Evolutionary conservation across 92 coral and sea anemone genomes (phyloP), one percentile per base, ranked within the genome.

Genomic region (Epizoanthus fatuus): DNA sequence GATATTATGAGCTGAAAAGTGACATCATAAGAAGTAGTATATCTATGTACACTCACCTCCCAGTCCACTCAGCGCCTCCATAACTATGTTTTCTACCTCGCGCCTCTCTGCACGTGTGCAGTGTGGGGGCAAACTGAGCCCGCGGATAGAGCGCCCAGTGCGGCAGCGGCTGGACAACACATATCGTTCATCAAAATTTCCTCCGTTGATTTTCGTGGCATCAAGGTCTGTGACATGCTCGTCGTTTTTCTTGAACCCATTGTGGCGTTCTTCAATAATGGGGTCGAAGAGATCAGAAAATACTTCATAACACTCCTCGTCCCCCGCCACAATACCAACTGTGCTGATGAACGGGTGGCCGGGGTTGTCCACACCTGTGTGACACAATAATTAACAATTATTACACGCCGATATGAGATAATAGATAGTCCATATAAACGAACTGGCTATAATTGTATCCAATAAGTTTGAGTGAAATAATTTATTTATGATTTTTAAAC

Each of bases 81-180:
- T 83, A 38, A 93, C 96, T 67, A 94, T 81, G 69, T 87, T 84
- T 70, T 96, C 99, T 13, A 95, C 95, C 70, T 92, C 97, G 52
- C 99, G 75, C 58, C 99, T 90, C 81, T 96, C 99, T 47, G 96
- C 99, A 22, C 99, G 95, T 38, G 98, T 90, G 86, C 98, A 96
- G 74, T 96, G 98, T 4, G 98, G 98, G 3, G 98, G 98, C 32
- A 96, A 87, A 77, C 98, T 85, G 39, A 90, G 93, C 20, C 92
- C 89, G 32, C 93, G 94, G 76, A 96, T 92, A 9, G 98, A 96
- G 52, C 98, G 95, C 11, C 98, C 98, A 56, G 98, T 96, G 25
- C 98, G 95, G 60, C 95, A 97, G 63, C 98, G 98, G 35, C 93
- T 90, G 29, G 98, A 96, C 72, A 96, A 63, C 15, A 96, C 98